These are phyloP conservation scores for Aphelinus atriplicis DNA, from an alignment of 1,140 invertebrate species.

Conservation along the genomic window DNA sequence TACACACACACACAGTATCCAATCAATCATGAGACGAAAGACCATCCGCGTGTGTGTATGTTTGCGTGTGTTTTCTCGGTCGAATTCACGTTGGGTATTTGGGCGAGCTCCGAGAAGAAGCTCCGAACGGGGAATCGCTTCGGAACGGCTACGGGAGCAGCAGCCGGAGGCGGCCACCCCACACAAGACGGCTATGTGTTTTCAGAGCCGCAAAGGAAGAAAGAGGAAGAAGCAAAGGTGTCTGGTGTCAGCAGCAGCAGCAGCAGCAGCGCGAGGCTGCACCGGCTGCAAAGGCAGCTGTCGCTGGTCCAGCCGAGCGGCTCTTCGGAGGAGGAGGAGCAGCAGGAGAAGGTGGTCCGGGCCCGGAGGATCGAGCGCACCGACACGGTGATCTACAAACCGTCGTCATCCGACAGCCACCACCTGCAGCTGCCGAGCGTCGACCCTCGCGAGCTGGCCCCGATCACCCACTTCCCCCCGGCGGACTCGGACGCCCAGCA, in stretches of 20 bases:
- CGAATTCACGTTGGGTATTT: no score
- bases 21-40: no score
- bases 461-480: conserved; percentile 22
- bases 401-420: conserved; percentile 5
- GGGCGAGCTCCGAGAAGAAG: no score
- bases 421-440: conserved; percentile 19
- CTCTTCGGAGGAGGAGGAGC: conserved; percentile 35
- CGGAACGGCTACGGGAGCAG: no score
- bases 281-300: conserved; percentile 32
- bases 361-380: conserved; percentile 48
- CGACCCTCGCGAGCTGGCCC: conserved; percentile 15
- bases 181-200: background rate
- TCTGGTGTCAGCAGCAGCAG: background rate
- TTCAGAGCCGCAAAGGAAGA: background rate
- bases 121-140: no score
- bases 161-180: no score
- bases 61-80: no score
- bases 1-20: no score
- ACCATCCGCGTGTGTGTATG: no score
- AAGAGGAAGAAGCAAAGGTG: background rate
- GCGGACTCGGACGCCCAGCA: conserved; percentile 30
- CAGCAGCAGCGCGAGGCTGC: background rate
- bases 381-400: conserved; percentile 56
- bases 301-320: conserved; percentile 4
- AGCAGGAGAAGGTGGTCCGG: background rate